phyloP scores from a whole-genome alignment of 2,113 vertebrate genomes.

The Proterorhinus semilunaris region DNA sequence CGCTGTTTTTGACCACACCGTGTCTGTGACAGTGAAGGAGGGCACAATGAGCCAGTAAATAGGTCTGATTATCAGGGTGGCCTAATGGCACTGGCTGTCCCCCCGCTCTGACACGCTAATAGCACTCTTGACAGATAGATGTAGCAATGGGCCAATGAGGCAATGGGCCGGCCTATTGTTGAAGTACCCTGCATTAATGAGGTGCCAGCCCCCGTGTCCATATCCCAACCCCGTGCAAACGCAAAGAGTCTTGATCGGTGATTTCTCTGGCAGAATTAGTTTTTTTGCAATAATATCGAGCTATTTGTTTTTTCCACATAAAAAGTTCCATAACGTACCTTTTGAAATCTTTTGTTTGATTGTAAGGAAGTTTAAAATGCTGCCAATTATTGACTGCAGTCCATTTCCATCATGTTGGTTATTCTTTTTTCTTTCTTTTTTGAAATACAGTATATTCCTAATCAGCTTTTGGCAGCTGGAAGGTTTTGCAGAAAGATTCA shows the following conservation, averaged over 20 bases:
- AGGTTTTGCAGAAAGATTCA: background rate
- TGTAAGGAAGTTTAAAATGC: no score
- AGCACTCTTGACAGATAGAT: conserved; percentile 75
- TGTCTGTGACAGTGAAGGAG: conserved; percentile 52
- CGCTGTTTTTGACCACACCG: conserved; percentile 28
- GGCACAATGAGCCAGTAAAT: conserved; percentile 68
- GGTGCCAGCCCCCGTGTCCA: conserved; percentile 67
- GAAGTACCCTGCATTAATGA: conserved; percentile 70
- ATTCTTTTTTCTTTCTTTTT: no score
- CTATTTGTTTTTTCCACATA: no score
- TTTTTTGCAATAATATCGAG: no score
- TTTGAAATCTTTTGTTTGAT: no score
- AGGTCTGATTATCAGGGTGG: conserved; percentile 71
- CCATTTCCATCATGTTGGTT: no score
- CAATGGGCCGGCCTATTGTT: conserved; percentile 69
- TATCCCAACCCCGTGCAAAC: conserved; percentile 54
- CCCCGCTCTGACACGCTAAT: conserved; percentile 73
- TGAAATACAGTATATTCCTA: no score
- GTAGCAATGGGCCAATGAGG: conserved; percentile 47
- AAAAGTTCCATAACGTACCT: no score
- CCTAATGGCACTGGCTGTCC: conserved; percentile 69
- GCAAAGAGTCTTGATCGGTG: conserved; percentile 38
- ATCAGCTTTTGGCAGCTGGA: no score
- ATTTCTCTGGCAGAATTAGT: conserved; percentile 12
- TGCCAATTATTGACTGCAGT: no score